Evolutionary conservation across 2,797 vertebrate genomes (phyloP).

Genomic region (Perdix hodgsoniae): DNA sequence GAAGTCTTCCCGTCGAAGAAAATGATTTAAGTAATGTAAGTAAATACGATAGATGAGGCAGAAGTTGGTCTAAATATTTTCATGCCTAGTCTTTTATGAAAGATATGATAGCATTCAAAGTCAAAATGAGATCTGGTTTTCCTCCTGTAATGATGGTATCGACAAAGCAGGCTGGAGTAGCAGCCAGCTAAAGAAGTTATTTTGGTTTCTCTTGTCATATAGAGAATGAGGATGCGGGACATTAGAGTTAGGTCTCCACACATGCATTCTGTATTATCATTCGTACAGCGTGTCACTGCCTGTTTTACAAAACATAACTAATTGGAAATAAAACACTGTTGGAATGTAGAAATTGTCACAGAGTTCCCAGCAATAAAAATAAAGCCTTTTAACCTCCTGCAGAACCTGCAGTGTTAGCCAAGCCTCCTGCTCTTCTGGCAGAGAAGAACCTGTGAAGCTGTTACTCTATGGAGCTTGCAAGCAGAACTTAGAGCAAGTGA

Average conservation of each 20-base stretch:
- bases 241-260: not conserved
- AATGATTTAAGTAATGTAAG: not conserved
- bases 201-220: not conserved
- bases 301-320: slow-evolving; percentile 37
- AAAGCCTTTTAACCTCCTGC: slow-evolving; percentile 16
- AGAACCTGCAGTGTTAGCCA: not conserved
- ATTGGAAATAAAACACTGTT: slow-evolving; percentile 33
- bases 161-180: not conserved
- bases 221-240: not conserved
- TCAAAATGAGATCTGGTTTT: not conserved
- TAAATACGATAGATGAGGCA: not conserved
- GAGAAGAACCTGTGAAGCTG: slow-evolving; percentile 37
- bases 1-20: not conserved
- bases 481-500: slow-evolving; percentile 33
- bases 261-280: slow-evolving; percentile 7
- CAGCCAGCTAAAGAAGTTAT: not conserved
- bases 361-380: slow-evolving; percentile 41
- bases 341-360: not conserved
- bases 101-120: not conserved
- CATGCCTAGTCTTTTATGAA: not conserved
- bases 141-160: not conserved
- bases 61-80: not conserved
- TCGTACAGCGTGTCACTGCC: not conserved
- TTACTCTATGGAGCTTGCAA: not conserved
- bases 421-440: slow-evolving; percentile 7